A percentile compares a stretch with the other conserved stretches of the same genome.
Evolutionary conservation across 2,888 invertebrate genomes (phyloP).

Genomic region (Thereva nobilitata): DNA sequence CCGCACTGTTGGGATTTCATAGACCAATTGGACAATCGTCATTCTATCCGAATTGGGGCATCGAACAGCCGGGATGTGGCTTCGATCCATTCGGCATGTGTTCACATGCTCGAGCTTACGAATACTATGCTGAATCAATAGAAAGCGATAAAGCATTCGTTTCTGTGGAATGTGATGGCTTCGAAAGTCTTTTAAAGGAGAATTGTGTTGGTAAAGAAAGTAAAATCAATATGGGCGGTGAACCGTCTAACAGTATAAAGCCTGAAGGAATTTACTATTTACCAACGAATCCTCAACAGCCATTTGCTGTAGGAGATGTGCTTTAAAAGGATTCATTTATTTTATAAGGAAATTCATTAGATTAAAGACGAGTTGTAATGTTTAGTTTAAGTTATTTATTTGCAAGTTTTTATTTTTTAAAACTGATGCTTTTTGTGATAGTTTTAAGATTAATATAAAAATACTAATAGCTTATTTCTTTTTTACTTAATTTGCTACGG

Average conservation of each 20-base stretch:
- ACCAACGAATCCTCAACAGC: constrained; percentile 48
- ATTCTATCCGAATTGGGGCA: constrained; percentile 62
- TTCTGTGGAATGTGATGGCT: constrained; percentile 47
- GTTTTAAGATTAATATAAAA: too few relatives aligned
- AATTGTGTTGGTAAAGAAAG: constrained; percentile 47
- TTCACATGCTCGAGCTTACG: constrained; percentile 57
- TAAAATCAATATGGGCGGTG: constrained; percentile 49
- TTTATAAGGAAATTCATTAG: background rate
- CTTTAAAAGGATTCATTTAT: background rate
- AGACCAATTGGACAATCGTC: constrained; percentile 57
- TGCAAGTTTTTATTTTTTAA: too few relatives aligned
- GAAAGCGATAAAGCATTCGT: constrained; percentile 47
- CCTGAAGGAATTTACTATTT: constrained; percentile 53
- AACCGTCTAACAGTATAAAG: constrained; percentile 43
- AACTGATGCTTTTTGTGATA: too few relatives aligned
- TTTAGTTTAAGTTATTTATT: too few relatives aligned
- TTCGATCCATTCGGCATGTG: constrained; percentile 55
- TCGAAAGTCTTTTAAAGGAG: constrained; percentile 47
- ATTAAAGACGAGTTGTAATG: too few relatives aligned
- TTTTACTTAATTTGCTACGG: too few relatives aligned
- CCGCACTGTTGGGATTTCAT: constrained; percentile 50
- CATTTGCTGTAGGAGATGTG: constrained; percentile 46
- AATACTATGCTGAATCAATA: constrained; percentile 59
- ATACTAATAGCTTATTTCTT: too few relatives aligned
- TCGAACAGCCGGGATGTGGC: constrained; percentile 62